Conservation (phyloP, 1,140 invertebrate genomes). For the Apis mellifera region Amel_HAv3.1 CM009936.2:5428001-5428500, state of each 20-base stretch:
- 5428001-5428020: neutral
- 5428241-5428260: too few relatives aligned
- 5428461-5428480: too few relatives aligned
- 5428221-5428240: constrained; percentile 7
- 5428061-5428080: neutral
- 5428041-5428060: neutral
- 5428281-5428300: neutral
- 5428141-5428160: constrained; percentile 7
- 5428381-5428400: neutral
- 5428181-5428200: constrained; percentile 18
- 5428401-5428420: neutral
- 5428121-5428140: constrained; percentile 20
- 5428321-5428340: neutral
- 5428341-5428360: neutral
- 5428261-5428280: constrained; percentile 17
- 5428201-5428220: constrained; percentile 15
- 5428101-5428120: constrained; percentile 14
- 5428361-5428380: neutral
- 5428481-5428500: too few relatives aligned
- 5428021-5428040: neutral
- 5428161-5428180: constrained; percentile 31
- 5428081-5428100: constrained; percentile 17
- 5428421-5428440: neutral
- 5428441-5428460: neutral
- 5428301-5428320: neutral